Evolutionary conservation across 2,888 invertebrate species (phyloP).

Genomic region (Alsophila aescularia): DNA sequence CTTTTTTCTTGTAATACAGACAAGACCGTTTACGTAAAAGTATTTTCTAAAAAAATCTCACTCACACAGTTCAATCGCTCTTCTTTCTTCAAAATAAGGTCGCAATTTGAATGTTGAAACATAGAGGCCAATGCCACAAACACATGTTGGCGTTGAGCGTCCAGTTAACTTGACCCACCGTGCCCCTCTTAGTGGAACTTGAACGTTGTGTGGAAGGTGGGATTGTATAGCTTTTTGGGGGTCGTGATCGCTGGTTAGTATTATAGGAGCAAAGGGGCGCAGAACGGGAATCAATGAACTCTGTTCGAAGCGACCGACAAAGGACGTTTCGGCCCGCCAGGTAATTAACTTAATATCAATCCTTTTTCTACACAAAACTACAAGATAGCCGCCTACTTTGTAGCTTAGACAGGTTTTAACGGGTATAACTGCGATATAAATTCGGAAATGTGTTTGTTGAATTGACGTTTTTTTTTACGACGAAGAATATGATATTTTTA

Average conservation of each 20-base stretch:
- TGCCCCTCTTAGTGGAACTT: slow-evolving; percentile 41
- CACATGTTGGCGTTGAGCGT: slow-evolving; percentile 69
- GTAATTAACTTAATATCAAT: slow-evolving; percentile 82
- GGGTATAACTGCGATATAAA: too few relatives aligned
- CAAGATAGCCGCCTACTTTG: slow-evolving; percentile 28
- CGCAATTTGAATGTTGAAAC: slow-evolving; percentile 49
- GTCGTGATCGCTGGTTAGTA: slow-evolving; percentile 55
- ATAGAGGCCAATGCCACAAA: slow-evolving; percentile 76
- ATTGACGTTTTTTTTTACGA: too few relatives aligned
- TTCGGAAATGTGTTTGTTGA: too few relatives aligned
- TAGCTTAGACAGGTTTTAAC: too few relatives aligned
- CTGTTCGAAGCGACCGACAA: slow-evolving; percentile 76
- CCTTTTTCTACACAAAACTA: slow-evolving; percentile 59
- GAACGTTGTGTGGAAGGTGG: slow-evolving; percentile 31
- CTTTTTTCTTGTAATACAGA: slow-evolving; percentile 35
- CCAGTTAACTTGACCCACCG: slow-evolving; percentile 58
- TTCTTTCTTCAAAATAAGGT: slow-evolving; percentile 44
- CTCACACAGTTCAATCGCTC: slow-evolving; percentile 35
- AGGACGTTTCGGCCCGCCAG: slow-evolving; percentile 78
- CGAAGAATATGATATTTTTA: too few relatives aligned
- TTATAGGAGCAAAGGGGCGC: slow-evolving; percentile 72
- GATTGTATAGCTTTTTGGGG: slow-evolving; percentile 40
- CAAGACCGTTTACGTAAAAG: slow-evolving; percentile 48
- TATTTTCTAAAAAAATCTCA: slow-evolving; percentile 50
- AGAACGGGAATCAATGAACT: slow-evolving; percentile 82